Conservation (phyloP, 1,140 invertebrate species). For the Orchesella cincta region DNA sequence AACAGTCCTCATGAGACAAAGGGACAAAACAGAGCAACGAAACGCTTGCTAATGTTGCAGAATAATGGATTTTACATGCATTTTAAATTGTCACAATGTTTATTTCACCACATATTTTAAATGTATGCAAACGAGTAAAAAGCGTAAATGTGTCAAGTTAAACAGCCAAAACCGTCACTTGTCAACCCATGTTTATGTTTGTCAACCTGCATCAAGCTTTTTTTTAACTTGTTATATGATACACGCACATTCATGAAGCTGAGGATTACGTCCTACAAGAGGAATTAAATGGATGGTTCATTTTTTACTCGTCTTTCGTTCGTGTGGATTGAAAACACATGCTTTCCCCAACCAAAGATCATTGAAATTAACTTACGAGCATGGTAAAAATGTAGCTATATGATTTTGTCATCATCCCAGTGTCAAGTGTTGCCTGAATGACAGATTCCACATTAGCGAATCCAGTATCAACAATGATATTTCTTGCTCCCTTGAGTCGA, state of each 20-base stretch:
- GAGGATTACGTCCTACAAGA: no score
- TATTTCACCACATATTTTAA: no score
- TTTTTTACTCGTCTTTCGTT: no score
- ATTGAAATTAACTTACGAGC: slow-evolving; percentile 45
- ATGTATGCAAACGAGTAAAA: neutral
- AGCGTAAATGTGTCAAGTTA: neutral
- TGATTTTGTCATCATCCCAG: slow-evolving; percentile 51
- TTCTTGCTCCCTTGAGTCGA: slow-evolving; percentile 49
- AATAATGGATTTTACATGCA: neutral
- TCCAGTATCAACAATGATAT: slow-evolving; percentile 50
- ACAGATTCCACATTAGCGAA: slow-evolving; percentile 45
- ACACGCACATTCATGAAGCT: no score
- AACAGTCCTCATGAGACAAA: no score
- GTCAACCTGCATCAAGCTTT: no score
- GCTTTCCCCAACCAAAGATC: no score
- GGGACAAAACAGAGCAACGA: no score
- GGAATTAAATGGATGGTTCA: no score
- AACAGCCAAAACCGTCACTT: neutral
- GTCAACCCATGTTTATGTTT: neutral
- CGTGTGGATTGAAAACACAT: no score
- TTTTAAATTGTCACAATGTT: neutral
- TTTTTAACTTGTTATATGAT: no score
- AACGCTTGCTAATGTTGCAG: no score
- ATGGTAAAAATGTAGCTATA: slow-evolving; percentile 51
- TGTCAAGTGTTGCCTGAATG: slow-evolving; percentile 48